Percentiles rank a stretch among this genome's conserved stretches.
Evolutionary conservation across 64 coral and sea anemone species (phyloP).

Genomic region (Anthopleura sola): DNA sequence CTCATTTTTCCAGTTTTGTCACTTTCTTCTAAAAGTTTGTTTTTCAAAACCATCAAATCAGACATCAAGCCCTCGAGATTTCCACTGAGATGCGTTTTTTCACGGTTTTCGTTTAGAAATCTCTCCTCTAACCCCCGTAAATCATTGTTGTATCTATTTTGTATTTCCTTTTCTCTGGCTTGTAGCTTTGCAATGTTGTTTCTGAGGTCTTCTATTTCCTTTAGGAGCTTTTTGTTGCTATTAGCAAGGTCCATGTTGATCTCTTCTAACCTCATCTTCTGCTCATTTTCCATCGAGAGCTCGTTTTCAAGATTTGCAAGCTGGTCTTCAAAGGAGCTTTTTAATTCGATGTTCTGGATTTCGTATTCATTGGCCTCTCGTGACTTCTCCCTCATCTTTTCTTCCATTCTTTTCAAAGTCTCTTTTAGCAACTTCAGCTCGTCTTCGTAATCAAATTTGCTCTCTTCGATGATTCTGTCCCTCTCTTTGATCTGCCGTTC

Average conservation of each 20-base stretch:
- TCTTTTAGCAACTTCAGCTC: conserved; percentile 48
- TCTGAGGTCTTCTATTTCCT: conserved; percentile 47
- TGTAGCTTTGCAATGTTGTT: conserved; percentile 24
- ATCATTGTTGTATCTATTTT: conserved; percentile 21
- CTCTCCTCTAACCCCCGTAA: conserved; percentile 1
- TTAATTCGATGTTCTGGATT: conserved; percentile 49
- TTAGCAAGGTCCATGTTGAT: conserved; percentile 29
- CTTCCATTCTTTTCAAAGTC: conserved; percentile 36
- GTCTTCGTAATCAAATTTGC: conserved; percentile 56
- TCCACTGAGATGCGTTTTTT: conserved; percentile 33
- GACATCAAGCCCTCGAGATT: conserved; percentile 51
- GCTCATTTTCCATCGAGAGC: conserved; percentile 25
- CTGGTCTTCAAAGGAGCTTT: conserved; percentile 37
- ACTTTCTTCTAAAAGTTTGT: conserved; percentile 47
- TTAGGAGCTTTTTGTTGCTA: conserved; percentile 31
- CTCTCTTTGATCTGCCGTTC: conserved; percentile 47
- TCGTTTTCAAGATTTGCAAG: conserved; percentile 29
- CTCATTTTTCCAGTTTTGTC: conserved; percentile 32
- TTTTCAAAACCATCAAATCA: conserved; percentile 56
- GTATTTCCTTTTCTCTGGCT: conserved; percentile 28
- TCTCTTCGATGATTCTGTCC: conserved; percentile 48
- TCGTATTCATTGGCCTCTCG: conserved; percentile 36
- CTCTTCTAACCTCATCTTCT: conserved; percentile 43
- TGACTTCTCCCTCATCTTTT: conserved; percentile 44
- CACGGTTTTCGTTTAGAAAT: conserved; percentile 27